phyloP scores from a whole-genome alignment of 2,888 invertebrate species.

The Isotomurus palustris region DNA sequence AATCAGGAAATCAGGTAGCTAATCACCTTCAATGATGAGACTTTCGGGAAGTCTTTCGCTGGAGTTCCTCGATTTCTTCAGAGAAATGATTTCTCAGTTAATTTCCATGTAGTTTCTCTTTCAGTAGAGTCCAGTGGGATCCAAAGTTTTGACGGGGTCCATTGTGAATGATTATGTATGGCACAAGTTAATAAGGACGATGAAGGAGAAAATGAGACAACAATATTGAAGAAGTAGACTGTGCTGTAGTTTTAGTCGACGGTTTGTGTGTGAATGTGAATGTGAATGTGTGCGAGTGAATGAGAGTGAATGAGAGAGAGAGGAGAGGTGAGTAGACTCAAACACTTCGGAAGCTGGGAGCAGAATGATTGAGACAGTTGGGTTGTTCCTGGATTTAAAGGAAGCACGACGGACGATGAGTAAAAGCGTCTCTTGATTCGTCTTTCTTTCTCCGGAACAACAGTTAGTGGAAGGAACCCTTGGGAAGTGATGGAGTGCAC shows the following conservation, averaged over 20 bases:
- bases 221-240: not conserved
- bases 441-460: conserved; percentile 38
- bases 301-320: not conserved
- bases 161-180: not conserved
- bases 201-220: not conserved
- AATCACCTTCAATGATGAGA: too few species aligned
- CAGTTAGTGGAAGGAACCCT: conserved; percentile 10
- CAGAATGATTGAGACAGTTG: too few species aligned
- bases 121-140: conserved; percentile 45
- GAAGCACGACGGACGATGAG: conserved; percentile 35
- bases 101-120: too few species aligned
- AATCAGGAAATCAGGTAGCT: too few species aligned
- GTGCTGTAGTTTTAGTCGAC: too few species aligned
- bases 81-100: too few species aligned
- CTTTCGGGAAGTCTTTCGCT: too few species aligned
- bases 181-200: not conserved
- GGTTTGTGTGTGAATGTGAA: not conserved
- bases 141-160: conserved; percentile 43
- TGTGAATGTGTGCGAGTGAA: not conserved
- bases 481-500: too few species aligned
- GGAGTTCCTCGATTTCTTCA: too few species aligned
- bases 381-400: conserved; percentile 20
- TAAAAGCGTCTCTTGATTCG: conserved; percentile 36
- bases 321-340: too few species aligned
- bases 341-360: too few species aligned